Evolutionary conservation across 92 coral and sea anemone genomes (phyloP), one percentile per base, ranked within the genome.

Genomic region (Porites rus): DNA sequence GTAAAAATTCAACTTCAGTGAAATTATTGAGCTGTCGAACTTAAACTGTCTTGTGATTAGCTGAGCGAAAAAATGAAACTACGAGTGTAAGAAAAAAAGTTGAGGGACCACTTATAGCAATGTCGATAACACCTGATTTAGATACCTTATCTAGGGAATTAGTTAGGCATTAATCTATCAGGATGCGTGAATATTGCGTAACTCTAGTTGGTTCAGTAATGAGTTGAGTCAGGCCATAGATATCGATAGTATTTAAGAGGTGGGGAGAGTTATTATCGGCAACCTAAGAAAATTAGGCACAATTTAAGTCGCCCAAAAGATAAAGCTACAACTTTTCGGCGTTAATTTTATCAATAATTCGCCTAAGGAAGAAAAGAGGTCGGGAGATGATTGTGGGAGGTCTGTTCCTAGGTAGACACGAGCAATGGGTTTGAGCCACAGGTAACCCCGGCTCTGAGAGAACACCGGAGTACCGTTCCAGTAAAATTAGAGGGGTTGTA

Each of bases 171-270:
- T 82, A 82, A 74, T 91, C 94, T 61, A 94, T 89, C 51, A 94
- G 74, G 56, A 92, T 86, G 72, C 72, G 82, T 18, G 94, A 94
- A 17, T 46, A 85, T 21, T 69, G 88, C 66, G 93, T 91, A 17
- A 91, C 85, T 89, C 91, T 72, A 18, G 94, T 94, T 52, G 97
- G 97, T 76, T 91, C 87, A 43, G 86, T 83, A 67, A 91, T 91
- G 59, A 94, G 75, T 24, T 92, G 93, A 50, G 51, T 75, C 86
- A 94, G 80, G 16, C 93, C 91, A 72, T 89, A 89, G 11, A 89
- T 84, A 63, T 89, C 91, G 76, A 89, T 77, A 58, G 89, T 92
- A 63, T 91, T 88, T 22, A 74, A 51, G 8, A 93, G 91, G 11
- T 88, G 80, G 69, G 75, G 46, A 50, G 88, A 72, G 77, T 84